Evolutionary conservation across 2,797 vertebrate genomes (phyloP), one percentile per base, ranked within the genome.

Genomic region (Channa striata): DNA sequence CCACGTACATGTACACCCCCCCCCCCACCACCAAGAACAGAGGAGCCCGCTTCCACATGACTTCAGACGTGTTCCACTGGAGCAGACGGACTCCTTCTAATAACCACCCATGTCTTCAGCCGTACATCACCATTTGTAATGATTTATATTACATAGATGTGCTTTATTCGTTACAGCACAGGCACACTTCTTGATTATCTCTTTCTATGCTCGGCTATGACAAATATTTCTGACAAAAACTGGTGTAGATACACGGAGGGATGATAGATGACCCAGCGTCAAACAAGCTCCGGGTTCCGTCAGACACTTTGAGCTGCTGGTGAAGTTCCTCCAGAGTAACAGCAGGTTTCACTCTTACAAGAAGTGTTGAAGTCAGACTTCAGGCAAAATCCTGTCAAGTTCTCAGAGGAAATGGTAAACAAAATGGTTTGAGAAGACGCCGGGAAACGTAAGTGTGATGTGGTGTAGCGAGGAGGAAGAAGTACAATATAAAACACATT

Each of bases 111-210:
- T 30, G 33, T 65, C 59, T 80, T 75, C 47, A 56, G 30, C 71
- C 67, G 36, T 47, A 58, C 52, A 54, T 51, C n/a, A 46, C 65
- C 46, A 49, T 87, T 81, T 87, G 81, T 72, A 53, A 14, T n/a
- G 17, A 62, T 84, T 72, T 19, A 78, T 83, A 36, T 63, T n/a
- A 30, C 8, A 11, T 11, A 37, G 2, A 8, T 30, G 25, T 30
- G 25, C 25, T 30, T 4, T 30, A 30, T 30, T 30, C 7, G 23
- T 37, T 30, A 12, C 49, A 67, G 20, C 36, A 47, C 39, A 59
- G 39, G 23, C 33, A 48, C n/a, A 44, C 44, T 5, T 37, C 8
- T 12, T n/a, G 19, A 49, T 54, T 34, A 33, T 20, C 0, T 52
- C 23, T 44, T 33, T 36, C 17, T 39, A 6, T 11, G 48, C 1